Conservation (phyloP, 2,888 invertebrate genomes). For the Drosophila diplacantha region DNA sequence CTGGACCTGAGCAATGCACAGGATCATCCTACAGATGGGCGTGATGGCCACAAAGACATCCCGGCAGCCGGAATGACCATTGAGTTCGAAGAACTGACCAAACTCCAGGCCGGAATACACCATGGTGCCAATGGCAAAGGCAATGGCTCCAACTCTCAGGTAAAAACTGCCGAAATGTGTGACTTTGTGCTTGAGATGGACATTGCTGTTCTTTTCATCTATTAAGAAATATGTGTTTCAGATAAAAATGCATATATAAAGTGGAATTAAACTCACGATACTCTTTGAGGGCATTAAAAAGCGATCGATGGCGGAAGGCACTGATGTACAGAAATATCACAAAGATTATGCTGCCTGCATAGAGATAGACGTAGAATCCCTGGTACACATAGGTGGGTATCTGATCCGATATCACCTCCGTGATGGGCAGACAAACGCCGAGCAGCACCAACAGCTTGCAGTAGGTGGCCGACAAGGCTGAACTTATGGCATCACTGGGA, state of each 20-base stretch:
- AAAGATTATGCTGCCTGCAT: constrained; percentile 86
- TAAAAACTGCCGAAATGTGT: constrained; percentile 91
- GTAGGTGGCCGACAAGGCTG: constrained; percentile 88
- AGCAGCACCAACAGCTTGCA: constrained; percentile 90
- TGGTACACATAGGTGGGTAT: constrained; percentile 88
- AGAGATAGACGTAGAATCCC: constrained; percentile 91
- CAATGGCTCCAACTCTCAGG: constrained; percentile 87
- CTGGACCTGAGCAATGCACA: constrained; percentile 94
- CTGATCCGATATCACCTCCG: constrained; percentile 88
- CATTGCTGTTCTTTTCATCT: constrained; percentile 76
- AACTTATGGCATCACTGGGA: constrained; percentile 83
- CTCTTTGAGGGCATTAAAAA: constrained; percentile 81
- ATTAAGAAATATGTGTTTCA: neutral
- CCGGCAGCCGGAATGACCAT: constrained; percentile 80
- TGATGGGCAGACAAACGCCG: constrained; percentile 91
- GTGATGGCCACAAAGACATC: constrained; percentile 85
- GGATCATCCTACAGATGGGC: constrained; percentile 88
- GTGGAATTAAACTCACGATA: constrained; percentile 73
- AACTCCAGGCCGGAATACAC: constrained; percentile 85
- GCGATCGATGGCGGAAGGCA: constrained; percentile 82
- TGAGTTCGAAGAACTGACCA: constrained; percentile 86
- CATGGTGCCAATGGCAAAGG: constrained; percentile 82
- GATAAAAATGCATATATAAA: neutral
- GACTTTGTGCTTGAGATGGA: constrained; percentile 76
- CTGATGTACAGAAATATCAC: constrained; percentile 85